A percentile compares a stretch with the other conserved stretches of the same genome.
These are phyloP conservation scores for Drosophila tani DNA, from an alignment of 1,140 invertebrate genomes.

Conservation along the genomic window DNA sequence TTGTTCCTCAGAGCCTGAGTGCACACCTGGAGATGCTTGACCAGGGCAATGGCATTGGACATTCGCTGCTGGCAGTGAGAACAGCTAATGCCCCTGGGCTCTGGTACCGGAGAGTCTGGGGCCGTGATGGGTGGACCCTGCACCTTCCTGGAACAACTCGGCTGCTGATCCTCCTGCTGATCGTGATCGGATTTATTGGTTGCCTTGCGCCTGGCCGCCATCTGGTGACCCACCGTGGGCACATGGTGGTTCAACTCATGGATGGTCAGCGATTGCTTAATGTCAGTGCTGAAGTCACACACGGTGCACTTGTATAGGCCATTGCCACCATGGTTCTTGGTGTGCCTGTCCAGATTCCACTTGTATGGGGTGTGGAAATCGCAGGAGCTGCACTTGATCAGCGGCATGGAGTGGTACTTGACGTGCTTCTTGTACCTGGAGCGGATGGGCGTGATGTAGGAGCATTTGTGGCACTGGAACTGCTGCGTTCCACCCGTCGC, in stretches of 20 bases:
- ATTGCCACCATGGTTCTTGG: conserved; percentile 93
- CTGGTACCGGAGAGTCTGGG: background rate
- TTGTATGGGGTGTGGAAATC: conserved; percentile 93
- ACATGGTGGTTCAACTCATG: conserved; percentile 96
- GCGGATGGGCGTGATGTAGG: conserved; percentile 94
- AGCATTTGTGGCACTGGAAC: conserved; percentile 94
- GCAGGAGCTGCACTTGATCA: conserved; percentile 96
- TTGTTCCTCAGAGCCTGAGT: conserved; percentile 25
- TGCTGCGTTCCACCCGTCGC: conserved; percentile 3
- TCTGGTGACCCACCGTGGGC: conserved; percentile 87
- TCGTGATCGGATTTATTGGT: conserved; percentile 28
- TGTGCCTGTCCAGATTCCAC: conserved; percentile 95
- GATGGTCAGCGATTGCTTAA: conserved; percentile 95
- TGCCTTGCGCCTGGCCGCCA: conserved; percentile 79
- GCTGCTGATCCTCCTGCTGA: conserved; percentile 32
- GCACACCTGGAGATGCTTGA: conserved; percentile 51
- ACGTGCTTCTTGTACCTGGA: conserved; percentile 96
- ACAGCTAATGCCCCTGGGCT: conserved; percentile 31
- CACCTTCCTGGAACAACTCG: background rate
- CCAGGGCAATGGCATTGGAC: conserved; percentile 67
- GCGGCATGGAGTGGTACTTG: conserved; percentile 96
- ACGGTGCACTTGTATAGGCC: conserved; percentile 93
- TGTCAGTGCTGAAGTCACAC: conserved; percentile 96
- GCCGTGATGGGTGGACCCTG: background rate
- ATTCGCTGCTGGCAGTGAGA: conserved; percentile 65